Evolutionary conservation across 2,113 vertebrate genomes (phyloP).

Genomic region (Paraplagusia blochii): DNA sequence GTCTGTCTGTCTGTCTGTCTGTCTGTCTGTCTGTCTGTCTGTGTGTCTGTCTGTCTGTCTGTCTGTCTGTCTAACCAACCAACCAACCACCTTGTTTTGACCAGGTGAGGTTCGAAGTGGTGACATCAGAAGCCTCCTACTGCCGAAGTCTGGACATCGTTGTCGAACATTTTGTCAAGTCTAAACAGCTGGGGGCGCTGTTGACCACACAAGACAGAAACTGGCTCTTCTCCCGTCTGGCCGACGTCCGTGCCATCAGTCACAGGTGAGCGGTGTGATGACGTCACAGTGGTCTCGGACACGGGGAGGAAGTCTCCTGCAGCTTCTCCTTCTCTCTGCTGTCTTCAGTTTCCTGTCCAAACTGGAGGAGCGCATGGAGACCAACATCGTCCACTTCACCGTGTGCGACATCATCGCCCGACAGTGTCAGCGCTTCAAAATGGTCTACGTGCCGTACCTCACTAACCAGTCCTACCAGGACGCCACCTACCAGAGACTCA

Average conservation of each 20-base stretch:
- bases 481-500: constrained; percentile 86
- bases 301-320: background rate
- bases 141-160: constrained; percentile 90
- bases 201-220: constrained; percentile 87
- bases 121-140: constrained; percentile 94
- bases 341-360: constrained; percentile 86
- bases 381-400: constrained; percentile 83
- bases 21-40: no score
- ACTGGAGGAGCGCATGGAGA: constrained; percentile 90
- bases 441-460: constrained; percentile 92
- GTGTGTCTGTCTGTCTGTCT: background rate
- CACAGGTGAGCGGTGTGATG: constrained; percentile 72
- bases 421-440: constrained; percentile 83
- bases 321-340: background rate
- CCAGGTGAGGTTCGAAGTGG: constrained; percentile 93
- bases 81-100: background rate
- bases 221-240: constrained; percentile 94
- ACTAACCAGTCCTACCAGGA: constrained; percentile 98
- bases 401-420: constrained; percentile 89
- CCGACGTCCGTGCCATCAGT: constrained; percentile 87
- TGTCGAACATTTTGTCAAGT: constrained; percentile 89
- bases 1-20: no score
- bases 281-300: constrained; percentile 1
- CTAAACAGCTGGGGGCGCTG: constrained; percentile 74
- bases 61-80: no score